These are phyloP conservation scores for Porites cylindrica DNA, from an alignment of 92 coral and sea anemone species.

Conservation along the genomic window DNA sequence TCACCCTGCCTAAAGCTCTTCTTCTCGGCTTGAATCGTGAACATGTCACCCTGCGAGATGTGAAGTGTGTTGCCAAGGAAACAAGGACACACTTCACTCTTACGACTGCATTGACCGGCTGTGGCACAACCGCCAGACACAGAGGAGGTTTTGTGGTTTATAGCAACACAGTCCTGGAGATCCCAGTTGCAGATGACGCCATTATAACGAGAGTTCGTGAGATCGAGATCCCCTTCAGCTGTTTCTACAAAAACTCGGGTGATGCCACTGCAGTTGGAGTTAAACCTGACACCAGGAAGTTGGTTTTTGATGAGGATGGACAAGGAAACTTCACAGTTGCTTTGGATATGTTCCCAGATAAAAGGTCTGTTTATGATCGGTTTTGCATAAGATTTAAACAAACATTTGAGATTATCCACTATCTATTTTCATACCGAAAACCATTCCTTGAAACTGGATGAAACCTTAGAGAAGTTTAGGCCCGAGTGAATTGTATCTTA, in stretches of 20 bases:
- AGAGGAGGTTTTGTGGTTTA: slow-evolving; percentile 64
- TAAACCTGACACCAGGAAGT: slow-evolving; percentile 77
- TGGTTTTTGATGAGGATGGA: slow-evolving; percentile 78
- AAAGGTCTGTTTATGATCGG: background rate
- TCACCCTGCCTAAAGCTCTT: slow-evolving; percentile 80
- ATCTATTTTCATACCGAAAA: too few relatives aligned
- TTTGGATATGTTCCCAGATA: slow-evolving; percentile 59
- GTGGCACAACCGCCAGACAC: slow-evolving; percentile 78
- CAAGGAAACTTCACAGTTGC: slow-evolving; percentile 74
- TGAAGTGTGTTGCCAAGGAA: slow-evolving; percentile 75
- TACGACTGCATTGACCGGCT: slow-evolving; percentile 68
- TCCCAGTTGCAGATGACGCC: slow-evolving; percentile 52
- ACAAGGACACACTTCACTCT: slow-evolving; percentile 73
- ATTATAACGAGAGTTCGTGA: slow-evolving; percentile 76
- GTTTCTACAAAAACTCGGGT: slow-evolving; percentile 76
- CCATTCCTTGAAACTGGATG: too few relatives aligned
- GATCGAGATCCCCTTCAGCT: slow-evolving; percentile 82
- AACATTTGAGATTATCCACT: background rate
- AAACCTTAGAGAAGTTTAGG: too few relatives aligned
- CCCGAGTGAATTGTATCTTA: too few relatives aligned
- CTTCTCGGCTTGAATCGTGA: slow-evolving; percentile 73
- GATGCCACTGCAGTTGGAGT: slow-evolving; percentile 74
- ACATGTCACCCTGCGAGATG: slow-evolving; percentile 71
- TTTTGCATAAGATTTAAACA: background rate
- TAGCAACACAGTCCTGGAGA: slow-evolving; percentile 81